Evolutionary conservation across 2,888 invertebrate species (phyloP), one percentile per base, ranked within the genome.

Genomic region (Tubiluchus corallicola): DNA sequence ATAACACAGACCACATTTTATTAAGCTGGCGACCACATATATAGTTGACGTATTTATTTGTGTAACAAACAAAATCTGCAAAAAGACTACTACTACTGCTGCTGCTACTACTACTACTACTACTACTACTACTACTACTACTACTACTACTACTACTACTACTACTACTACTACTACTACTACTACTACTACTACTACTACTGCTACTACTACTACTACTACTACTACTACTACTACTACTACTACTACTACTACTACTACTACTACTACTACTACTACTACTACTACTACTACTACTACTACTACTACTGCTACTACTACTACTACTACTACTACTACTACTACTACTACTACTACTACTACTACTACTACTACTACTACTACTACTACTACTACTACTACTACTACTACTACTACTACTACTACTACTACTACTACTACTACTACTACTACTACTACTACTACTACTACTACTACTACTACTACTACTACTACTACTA

Each of bases 201-300:
- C 41, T 42, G 41, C 43, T 42, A 42, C 43, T 40, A 40, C 45
- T 37, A 13, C 19, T 44, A 44, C 42, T 44, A 13, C 37, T 13
- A 37, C 37, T 44, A 42, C 37, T 13, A 44, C 40, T 41, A 42
- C 43, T 41, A 42, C 43, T 42, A 42, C 40, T 42, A 42, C 40
- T 42, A 42, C 41, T 42, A 42, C 43, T 42, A 42, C 41, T 42
- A 42, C 40, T 41, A 42, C 43, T 42, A 42, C 41, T 42, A 41
- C 43, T 42, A 41, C 43, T 41, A 42, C 43, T 42, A 42, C 43
- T 42, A 42, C 43, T 42, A 42, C 41, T 41, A 42, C 40, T 42
- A 41, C 41, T 42, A 41, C 40, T 42, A 42, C 40, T 41, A 42
- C 43, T 41, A 42, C 43, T 41, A 42, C 41, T 40, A 41, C 43